Base-by-base conservation (phyloP, 2,888 invertebrate species). In the Catocala sponsa region DNA sequence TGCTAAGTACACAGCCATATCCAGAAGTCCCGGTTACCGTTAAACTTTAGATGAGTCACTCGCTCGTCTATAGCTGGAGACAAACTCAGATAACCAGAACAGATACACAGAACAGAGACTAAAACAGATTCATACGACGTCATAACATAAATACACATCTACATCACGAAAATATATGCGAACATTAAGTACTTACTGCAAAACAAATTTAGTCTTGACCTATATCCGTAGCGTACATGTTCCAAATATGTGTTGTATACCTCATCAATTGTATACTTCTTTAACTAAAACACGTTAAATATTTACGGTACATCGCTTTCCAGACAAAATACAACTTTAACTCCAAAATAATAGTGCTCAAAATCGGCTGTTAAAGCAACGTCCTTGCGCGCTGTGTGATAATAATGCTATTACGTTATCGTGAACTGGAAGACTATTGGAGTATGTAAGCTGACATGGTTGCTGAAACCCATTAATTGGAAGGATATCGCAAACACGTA, bases 341-440 rank as follows among this genome's bases (percentile, higher is more conserved):
- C 0, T 0, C 0, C 1, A 15, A 10, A 32, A 0, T 0, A 4
- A 42, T 59, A 68, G 11, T 53, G 59, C 58, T 47, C 5, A 68
- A 54, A 50, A 35, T 72, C 0, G n/a, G 12, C 12, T n/a, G 35
- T 0, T 15, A 55, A 13, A 13, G 7, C 10, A 0, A 9, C 46
- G 53, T 59, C 65, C 53, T 63, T 55, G 47, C 41, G 38, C 42
- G 41, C 33, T 42, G 15, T 56, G 33, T 53, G 55, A 62, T 68
- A 61, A 68, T 65, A 62, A 53, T 50, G 56, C 46, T 33, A 50
- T 49, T 49, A 57, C 65, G 65, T 57, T 62, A 72, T 48, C 55
- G 59, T 70, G 67, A 57, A 66, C 49, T 65, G 64, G 41, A 71
- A 67, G 63, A 50, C 60, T 64, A 54, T 58, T 65, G 41, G 15